These are phyloP conservation scores for Sigmodon hispidus DNA, from an alignment of 2,113 vertebrate genomes.

Conservation along the genomic window DNA sequence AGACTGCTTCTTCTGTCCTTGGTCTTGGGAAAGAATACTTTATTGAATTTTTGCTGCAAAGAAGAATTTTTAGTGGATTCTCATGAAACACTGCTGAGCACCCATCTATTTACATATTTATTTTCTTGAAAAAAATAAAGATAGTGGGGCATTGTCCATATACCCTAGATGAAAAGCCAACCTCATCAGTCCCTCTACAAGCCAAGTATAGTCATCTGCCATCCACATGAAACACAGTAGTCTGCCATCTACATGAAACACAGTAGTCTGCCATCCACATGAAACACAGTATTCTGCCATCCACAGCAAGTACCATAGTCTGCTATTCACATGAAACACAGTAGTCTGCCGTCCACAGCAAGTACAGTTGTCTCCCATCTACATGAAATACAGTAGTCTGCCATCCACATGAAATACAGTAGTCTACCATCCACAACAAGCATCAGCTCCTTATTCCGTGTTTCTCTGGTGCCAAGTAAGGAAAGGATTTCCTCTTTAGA, in stretches of 20 bases:
- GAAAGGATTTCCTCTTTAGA: background rate
- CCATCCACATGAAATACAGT: background rate
- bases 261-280: too few species aligned
- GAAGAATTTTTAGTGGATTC: background rate
- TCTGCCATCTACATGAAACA: too few species aligned
- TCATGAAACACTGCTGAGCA: background rate
- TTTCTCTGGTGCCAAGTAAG: background rate
- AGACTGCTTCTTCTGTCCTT: background rate
- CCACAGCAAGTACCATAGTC: too few species aligned
- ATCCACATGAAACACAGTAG: too few species aligned
- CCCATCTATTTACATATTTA: background rate
- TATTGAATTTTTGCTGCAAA: conserved; percentile 9
- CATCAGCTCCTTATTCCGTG: background rate
- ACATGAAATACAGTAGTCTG: background rate
- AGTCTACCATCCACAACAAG: background rate
- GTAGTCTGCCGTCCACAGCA: too few species aligned
- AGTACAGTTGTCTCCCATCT: background rate
- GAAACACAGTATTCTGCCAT: too few species aligned
- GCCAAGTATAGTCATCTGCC: background rate
- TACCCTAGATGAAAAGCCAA: background rate
- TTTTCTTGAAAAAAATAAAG: conserved; percentile 15
- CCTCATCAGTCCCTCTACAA: background rate
- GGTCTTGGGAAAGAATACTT: background rate
- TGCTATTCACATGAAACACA: too few species aligned
- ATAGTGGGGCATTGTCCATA: background rate